Conservation (phyloP, 2,113 vertebrate genomes). For the Orycteropus afer region DNA sequence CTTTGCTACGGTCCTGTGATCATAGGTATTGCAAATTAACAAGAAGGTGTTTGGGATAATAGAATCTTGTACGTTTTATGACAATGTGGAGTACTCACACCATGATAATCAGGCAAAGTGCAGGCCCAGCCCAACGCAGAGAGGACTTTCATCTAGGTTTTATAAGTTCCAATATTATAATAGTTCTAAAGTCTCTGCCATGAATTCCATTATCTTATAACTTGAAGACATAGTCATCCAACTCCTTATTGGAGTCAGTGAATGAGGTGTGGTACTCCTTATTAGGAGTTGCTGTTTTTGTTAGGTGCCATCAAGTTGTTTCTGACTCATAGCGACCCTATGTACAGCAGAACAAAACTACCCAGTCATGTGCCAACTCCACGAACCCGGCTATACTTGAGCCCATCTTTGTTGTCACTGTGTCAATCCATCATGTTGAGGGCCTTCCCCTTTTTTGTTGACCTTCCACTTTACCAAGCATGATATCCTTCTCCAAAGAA, state of each 20-base stretch:
- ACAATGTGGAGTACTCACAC: neutral
- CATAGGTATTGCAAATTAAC: neutral
- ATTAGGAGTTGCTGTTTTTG: too few relatives aligned
- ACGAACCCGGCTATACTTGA: too few relatives aligned
- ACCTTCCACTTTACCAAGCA: too few relatives aligned
- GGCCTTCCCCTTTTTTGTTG: too few relatives aligned
- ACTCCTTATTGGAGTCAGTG: neutral
- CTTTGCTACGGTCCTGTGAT: neutral
- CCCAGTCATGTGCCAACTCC: too few relatives aligned
- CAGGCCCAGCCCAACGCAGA: neutral
- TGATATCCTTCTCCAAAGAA: too few relatives aligned
- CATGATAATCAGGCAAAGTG: neutral
- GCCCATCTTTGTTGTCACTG: too few relatives aligned
- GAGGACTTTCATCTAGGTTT: neutral
- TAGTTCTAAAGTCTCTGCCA: neutral
- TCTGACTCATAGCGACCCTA: too few relatives aligned
- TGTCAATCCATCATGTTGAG: too few relatives aligned
- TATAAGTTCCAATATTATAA: neutral
- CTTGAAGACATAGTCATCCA: neutral
- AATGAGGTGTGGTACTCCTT: neutral
- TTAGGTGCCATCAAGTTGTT: too few relatives aligned
- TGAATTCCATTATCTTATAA: neutral
- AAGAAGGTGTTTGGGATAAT: neutral
- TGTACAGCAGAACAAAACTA: too few relatives aligned
- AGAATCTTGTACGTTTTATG: neutral